These are phyloP conservation scores for Auanema sp. DNA, from an alignment of 2,888 invertebrate genomes.

Conservation along the genomic window DNA sequence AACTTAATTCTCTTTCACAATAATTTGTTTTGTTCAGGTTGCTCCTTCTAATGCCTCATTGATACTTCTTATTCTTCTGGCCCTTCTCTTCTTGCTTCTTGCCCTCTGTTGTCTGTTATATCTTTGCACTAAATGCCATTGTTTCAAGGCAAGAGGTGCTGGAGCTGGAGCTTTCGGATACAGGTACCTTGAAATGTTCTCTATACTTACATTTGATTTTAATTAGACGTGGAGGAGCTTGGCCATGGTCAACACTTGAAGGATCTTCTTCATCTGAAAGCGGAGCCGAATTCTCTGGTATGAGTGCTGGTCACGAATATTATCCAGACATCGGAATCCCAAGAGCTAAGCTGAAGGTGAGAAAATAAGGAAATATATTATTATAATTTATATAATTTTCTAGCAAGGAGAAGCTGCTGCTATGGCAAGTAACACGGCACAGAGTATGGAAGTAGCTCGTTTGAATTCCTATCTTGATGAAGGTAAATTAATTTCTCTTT, in stretches of 20 bases:
- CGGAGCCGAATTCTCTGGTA: conserved; percentile 54
- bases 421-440: conserved; percentile 1
- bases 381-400: too few species aligned
- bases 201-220: conserved; percentile 11
- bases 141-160: conserved; percentile 47
- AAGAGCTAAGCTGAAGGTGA: conserved; percentile 61
- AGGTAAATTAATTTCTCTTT: conserved; percentile 3
- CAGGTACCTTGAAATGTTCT: too few species aligned
- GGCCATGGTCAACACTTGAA: conserved; percentile 62
- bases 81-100: conserved; percentile 60
- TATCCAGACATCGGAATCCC: conserved; percentile 63
- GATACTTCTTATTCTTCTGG: conserved; percentile 58
- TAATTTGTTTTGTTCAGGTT: conserved; percentile 18
- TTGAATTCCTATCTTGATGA: conserved; percentile 57
- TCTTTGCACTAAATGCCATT: conserved; percentile 61
- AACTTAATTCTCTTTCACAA: not conserved
- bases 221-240: conserved; percentile 44
- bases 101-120: conserved; percentile 61
- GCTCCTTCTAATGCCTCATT: conserved; percentile 57
- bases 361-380: too few species aligned
- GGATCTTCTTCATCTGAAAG: conserved; percentile 58
- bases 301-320: conserved; percentile 56
- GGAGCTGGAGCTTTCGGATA: conserved; percentile 24
- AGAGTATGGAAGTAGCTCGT: conserved; percentile 48
- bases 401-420: conserved; percentile 16